Evolutionary conservation across 2,888 invertebrate genomes (phyloP), one percentile per base, ranked within the genome.

Genomic region (Diaphora mendica): DNA sequence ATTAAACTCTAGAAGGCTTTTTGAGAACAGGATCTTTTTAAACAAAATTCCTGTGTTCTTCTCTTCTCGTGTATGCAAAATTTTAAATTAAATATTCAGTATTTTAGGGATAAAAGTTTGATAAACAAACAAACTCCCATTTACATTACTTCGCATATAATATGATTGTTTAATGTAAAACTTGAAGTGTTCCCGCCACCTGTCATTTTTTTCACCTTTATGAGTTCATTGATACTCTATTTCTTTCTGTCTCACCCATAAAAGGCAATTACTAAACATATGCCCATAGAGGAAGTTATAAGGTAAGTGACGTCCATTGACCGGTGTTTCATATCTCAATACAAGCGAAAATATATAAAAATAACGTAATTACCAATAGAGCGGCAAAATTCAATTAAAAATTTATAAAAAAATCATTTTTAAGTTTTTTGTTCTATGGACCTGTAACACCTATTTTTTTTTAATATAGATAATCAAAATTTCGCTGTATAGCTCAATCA

Each of bases 401-500:
- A 20, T 20, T 17, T 48, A 1, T 13, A 13, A 44, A 44, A 33
- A 33, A 33, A 33, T 3, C 33, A 11, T 48, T 48, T 20, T 48
- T 48, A 20, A 20, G 20, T 0, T 20, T 20, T 26, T 67, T 44
- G 17, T 44, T 42, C 48, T 33, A 67, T 8, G 48, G 23, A 33
- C 48, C 23, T 44, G 48, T 67, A 33, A 33, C 33, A 48, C 2
- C n/a, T 26, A 55, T 11, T 26, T 9, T 48, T 59, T 72, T 67
- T 44, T 20, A 68, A 70, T 23, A 59, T 26, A 64, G 64, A 70
- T 68, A 71, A 68, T 70, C 69, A 78, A 77, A 76, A 76, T 79
- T 72, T 3, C 44, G 81, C 73, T 65, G 68, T 68, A 72, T 66
- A 77, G 13, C 48, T 48, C 77, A 77, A 83, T 83, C 75, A 74